Evolutionary conservation across 2,797 vertebrate species (phyloP).

Genomic region (Lemur catta): DNA sequence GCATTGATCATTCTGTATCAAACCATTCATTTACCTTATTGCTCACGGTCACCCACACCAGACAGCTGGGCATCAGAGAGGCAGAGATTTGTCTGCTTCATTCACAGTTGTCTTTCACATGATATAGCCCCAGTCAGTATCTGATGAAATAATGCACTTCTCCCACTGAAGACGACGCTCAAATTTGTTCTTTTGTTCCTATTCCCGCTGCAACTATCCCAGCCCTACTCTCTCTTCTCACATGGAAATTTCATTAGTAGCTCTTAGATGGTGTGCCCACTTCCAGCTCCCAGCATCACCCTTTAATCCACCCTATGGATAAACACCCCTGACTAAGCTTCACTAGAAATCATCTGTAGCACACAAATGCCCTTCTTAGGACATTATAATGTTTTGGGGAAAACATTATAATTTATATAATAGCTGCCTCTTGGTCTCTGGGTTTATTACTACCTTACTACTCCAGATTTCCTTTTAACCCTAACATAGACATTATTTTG

Average conservation of each 20-base stretch:
- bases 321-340: no score
- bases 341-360: neutral
- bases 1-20: neutral
- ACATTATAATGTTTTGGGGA: neutral
- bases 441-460: neutral
- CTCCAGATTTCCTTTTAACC: neutral
- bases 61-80: neutral
- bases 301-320: neutral
- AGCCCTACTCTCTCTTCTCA: neutral
- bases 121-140: neutral
- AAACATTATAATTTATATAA: neutral
- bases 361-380: neutral
- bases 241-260: fast-evolving
- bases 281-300: neutral
- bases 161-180: neutral
- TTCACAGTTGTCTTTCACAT: neutral
- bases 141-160: neutral
- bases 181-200: neutral
- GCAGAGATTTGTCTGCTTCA: neutral
- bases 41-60: neutral
- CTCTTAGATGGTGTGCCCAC: fast-evolving
- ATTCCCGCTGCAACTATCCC: neutral
- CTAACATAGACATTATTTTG: neutral
- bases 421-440: neutral
- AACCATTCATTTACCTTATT: fast-evolving